Evolutionary conservation across 2,888 invertebrate genomes (phyloP), one percentile per base, ranked within the genome.

Genomic region (Nomada fabriciana): DNA sequence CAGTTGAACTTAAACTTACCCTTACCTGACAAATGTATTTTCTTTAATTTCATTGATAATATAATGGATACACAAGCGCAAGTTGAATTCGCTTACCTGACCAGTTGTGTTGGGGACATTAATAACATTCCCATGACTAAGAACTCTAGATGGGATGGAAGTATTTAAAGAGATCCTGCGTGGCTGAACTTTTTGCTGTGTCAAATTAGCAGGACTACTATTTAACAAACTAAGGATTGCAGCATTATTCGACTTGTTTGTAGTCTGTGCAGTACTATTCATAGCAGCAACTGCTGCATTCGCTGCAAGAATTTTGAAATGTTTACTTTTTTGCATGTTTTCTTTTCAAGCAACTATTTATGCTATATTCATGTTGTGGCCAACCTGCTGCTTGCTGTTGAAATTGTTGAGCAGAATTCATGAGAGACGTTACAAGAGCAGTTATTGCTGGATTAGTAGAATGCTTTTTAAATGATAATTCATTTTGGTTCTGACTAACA

Each of bases 331-430:
- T 59, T 9, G 9, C 11, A 59, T 29, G 43, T 20, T 3, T 20
- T 53, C 25, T 36, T 23, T 36, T 50, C 57, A 7, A 2, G 20
- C 25, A 11, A 57, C 7, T 11, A 25, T 43, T 18, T 10, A 64
- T n/a, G 25, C 57, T 95, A 59, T 60, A 68, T 68, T 2, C 50
- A 20, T 9, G 1, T 11, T 11, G 23, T 57, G 25, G 95, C 94
- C 71, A 89, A 94, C 94, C 94, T 81, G 94, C 94, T 83, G 94
- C 95, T 87, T 96, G 96, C 91, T 97, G 97, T 92, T 96, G 96
- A 93, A 97, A 97, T 92, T 97, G 97, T 93, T 97, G 97, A 59
- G 97, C 97, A 11, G 97, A 97, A 92, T 97, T 97, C 97, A 97
- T 97, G 55, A 97, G 95, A 92, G 97, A 97, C 83, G 96, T 97